Base-by-base conservation (phyloP, 2,888 invertebrate species). In the Limnephilus auricula region DNA sequence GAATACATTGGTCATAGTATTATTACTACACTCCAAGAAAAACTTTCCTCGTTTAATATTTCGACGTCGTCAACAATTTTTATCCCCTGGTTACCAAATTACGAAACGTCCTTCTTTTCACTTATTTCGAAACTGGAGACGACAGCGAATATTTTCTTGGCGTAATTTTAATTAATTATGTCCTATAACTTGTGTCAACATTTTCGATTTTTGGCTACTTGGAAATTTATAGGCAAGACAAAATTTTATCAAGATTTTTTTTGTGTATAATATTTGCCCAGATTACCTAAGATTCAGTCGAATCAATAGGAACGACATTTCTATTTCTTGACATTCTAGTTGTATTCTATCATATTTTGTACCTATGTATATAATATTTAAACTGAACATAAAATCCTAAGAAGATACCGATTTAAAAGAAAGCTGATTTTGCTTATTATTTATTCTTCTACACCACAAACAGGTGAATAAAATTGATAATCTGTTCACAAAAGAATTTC, bases 151-250 rank as follows among this genome's bases (percentile, higher is more conserved):
- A 32, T 34, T 84, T 34, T 84, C 84, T 84, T 84, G 34, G 34
- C 84, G 25, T 18, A 34, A 82, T 82, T 10, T 82, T 82, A 82
- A 82, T 31, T 82, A 82, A 82, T 31, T 82, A 65, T 65, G 65
- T 65, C 65, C n/a, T 18, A 65, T 65, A 65, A n/a, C 25, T 65
- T 65, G 65, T 65, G 18, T 65, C 25, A 65, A 25, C 1, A 65
- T n/a, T 65, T 65, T 1, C 2, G 25, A n/a, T 65, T 65, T 65
- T 25, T 25, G 65, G 25, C 18, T n/a, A 9, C 25, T 65, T 6
- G 1, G 65, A 5, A 65, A 65, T 65, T 25, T 65, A 65, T n/a
- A 25, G n/a, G 65, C 25, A 65, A 65, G 25, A 65, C 2, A 1
- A 25, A 65, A 25, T n/a, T 65, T 65, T 6, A n/a, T 1, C 25